Evolutionary conservation across 2,888 invertebrate species (phyloP).

Genomic region (Tuta absoluta): DNA sequence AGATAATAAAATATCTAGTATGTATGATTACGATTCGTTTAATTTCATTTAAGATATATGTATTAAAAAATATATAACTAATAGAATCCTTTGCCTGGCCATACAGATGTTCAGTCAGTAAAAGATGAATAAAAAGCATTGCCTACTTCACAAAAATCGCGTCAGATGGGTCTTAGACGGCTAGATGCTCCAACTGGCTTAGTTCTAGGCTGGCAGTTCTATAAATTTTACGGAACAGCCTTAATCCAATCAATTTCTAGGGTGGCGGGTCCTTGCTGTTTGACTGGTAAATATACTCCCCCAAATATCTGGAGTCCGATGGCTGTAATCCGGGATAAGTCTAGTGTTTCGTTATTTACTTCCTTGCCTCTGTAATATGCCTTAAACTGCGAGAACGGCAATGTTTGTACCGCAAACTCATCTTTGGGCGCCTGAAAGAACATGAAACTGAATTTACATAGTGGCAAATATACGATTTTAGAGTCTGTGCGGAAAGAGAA

Average conservation of each 20-base stretch:
- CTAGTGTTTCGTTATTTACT: slow-evolving; percentile 79
- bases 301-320: slow-evolving; percentile 85
- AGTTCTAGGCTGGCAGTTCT: too few species aligned
- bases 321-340: slow-evolving; percentile 80
- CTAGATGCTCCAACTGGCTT: too few species aligned
- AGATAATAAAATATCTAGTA: slow-evolving; percentile 49
- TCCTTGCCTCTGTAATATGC: slow-evolving; percentile 83
- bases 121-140: too few species aligned
- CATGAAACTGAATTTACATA: too few species aligned
- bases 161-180: too few species aligned
- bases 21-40: background rate
- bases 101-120: too few species aligned
- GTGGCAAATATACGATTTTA: too few species aligned
- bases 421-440: slow-evolving; percentile 75
- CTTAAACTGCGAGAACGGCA: slow-evolving; percentile 81
- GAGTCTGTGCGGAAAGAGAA: too few species aligned
- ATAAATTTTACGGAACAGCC: slow-evolving; percentile 52
- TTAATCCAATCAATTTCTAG: slow-evolving; percentile 83
- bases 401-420: slow-evolving; percentile 72
- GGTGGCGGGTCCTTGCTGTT: slow-evolving; percentile 83
- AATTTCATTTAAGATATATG: background rate
- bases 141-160: too few species aligned
- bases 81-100: too few species aligned
- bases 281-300: slow-evolving; percentile 83
- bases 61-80: too few species aligned